Base-by-base conservation (phyloP, 2,888 invertebrate genomes). In the Heteromurus nitidus region DNA sequence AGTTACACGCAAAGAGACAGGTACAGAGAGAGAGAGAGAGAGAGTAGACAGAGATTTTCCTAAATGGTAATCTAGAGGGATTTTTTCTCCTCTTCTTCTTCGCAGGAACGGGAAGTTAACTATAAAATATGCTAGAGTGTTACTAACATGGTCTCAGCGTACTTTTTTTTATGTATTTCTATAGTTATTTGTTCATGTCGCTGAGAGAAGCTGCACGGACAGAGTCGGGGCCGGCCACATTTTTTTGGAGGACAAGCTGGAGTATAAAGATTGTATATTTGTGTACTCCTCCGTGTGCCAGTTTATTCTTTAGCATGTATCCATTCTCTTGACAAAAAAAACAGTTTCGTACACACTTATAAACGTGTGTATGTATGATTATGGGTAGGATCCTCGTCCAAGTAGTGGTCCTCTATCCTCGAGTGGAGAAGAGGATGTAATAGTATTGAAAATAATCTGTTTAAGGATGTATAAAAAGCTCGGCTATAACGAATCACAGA, bases 41-140 rank as follows among this genome's bases (percentile, higher is more conserved):
- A 47, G 13, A 36, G 36, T 13, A 58, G 24, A 64, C 72, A 72
- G 18, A 31, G 73, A 73, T 62, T 73, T 50, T 62, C 62, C 62
- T 73, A 62, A 73, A 73, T 30, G 31, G 62, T 64, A 73, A 73
- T 73, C 73, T 62, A 73, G 62, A 73, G 24, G 73, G 64, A 24
- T 73, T 60, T 47, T 58, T 72, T 70, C 13, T 36, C 36, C 13
- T 36, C 7, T 36, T 36, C 36, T 36, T 36, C 7, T 36, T 5
- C 42, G 58, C 24, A 55, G 42, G n/a, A n/a, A n/a, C n/a, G 31
- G 73, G 28, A 47, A 58, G 64, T 47, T 44, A 60, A 28, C 72
- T 73, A 73, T 62, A 73, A 73, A 73, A 73, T 73, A 62, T 47
- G 62, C 50, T 30, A 20, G n/a, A n/a, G 70, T 47, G 47, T 47